These are phyloP conservation scores for Tholera decimalis DNA, from an alignment of 2,888 invertebrate species.

Conservation along the genomic window DNA sequence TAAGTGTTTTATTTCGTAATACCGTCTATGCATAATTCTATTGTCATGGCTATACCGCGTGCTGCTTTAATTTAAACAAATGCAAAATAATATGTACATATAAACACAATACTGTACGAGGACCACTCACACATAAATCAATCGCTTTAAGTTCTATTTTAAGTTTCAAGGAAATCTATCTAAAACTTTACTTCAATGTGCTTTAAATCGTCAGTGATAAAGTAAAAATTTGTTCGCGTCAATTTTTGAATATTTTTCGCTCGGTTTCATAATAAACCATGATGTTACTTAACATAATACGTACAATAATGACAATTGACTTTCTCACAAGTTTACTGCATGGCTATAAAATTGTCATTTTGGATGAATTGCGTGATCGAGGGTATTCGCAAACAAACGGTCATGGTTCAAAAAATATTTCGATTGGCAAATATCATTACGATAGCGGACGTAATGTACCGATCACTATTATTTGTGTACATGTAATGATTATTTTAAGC, in stretches of 20 bases:
- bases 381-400: conserved; percentile 13
- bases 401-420: conserved; percentile 19
- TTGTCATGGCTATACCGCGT: conserved; percentile 31
- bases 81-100: conserved; percentile 31
- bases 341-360: conserved; percentile 15
- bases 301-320: conserved; percentile 24
- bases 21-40: conserved; percentile 48
- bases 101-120: conserved; percentile 20
- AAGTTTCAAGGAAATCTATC: conserved; percentile 56
- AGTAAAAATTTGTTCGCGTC: conserved; percentile 51
- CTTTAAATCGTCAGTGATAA: conserved; percentile 48
- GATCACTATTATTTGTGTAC: conserved; percentile 55
- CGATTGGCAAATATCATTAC: conserved; percentile 48
- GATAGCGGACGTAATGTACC: conserved; percentile 43
- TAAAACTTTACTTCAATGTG: conserved; percentile 43
- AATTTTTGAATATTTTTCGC: conserved; percentile 40
- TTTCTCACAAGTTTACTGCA: conserved; percentile 25
- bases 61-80: conserved; percentile 38
- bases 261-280: conserved; percentile 51
- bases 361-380: background rate
- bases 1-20: conserved; percentile 46
- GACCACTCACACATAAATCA: conserved; percentile 46
- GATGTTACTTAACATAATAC: conserved; percentile 48
- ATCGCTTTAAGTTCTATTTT: conserved; percentile 47
- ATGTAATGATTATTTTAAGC: conserved; percentile 64